Evolutionary conservation across 1,140 invertebrate species (phyloP).

Genomic region (Bacillus rossius): DNA sequence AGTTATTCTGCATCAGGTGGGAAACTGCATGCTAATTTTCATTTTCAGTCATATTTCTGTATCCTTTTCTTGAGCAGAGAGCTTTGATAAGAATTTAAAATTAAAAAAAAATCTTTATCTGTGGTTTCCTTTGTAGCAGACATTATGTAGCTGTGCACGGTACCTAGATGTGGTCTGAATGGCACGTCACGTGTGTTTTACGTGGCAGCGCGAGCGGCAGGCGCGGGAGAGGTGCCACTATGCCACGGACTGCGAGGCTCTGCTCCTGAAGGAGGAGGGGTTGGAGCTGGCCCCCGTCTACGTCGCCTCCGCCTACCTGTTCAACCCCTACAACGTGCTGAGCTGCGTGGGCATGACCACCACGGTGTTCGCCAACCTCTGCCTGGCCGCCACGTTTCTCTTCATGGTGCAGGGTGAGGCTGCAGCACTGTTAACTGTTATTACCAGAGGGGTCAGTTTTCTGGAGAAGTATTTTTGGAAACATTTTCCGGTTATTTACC

Average conservation of each 20-base stretch:
- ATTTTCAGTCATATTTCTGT: no score
- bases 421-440: no score
- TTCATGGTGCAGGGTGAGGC: slow-evolving; percentile 56
- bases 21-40: no score
- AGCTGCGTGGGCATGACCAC: slow-evolving; percentile 90
- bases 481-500: background rate
- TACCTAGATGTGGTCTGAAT: no score
- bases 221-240: slow-evolving; percentile 41
- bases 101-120: no score
- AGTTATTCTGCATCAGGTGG: no score
- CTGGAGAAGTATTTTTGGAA: background rate
- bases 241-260: slow-evolving; percentile 50
- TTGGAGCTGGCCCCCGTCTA: slow-evolving; percentile 53
- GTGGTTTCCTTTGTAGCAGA: no score
- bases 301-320: slow-evolving; percentile 76
- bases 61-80: no score
- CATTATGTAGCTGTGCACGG: no score
- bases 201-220: slow-evolving; percentile 13
- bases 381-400: slow-evolving; percentile 63
- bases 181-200: no score
- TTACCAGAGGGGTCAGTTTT: no score
- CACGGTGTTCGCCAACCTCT: slow-evolving; percentile 83
- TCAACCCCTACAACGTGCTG: slow-evolving; percentile 88
- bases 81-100: no score
- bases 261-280: slow-evolving; percentile 52